Evolutionary conservation across 2,888 invertebrate genomes (phyloP), one percentile per base, ranked within the genome.

Genomic region (Augochlorella aurata): DNA sequence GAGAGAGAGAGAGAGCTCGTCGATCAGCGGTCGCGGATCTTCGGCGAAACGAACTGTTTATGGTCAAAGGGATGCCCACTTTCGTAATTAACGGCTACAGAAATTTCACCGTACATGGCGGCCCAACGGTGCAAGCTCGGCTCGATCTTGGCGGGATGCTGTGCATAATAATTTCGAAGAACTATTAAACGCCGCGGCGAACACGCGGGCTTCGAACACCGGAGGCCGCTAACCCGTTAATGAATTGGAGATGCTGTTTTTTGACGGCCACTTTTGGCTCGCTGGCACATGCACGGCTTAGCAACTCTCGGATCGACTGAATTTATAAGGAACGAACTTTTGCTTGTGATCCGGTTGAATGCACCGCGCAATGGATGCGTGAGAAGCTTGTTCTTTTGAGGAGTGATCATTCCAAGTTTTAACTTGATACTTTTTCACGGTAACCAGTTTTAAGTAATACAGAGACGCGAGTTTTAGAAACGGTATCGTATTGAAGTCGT

Each of bases 51-150:
- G 50, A 44, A 61, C 75, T 21, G 72, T 24, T 21, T 47, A 49
- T 24, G 67, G 67, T 47, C 67, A 68, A 68, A 68, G 47, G 49
- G 21, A 68, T 18, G 21, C n/a, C 38, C 63, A 38, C 63, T 63
- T 63, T 63, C 38, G 63, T 44, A 63, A 63, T 63, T 63, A 63
- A 18, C 38, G 18, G 44, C 29, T 14, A 63, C 38, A 44, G 38
- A 63, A 63, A 63, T 38, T 16, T 38, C 38, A 68, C 45, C 38
- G 63, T 44, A 63, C 38, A 38, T 10, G 44, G 18, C 10, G n/a
- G 18, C 18, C 16, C 5, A 7, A 18, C 50, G 50, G 18, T 50
- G 38, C 38, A 38, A 14, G 18, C 61, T 63, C 44, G 63, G 9
- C 38, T 44, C 38, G 63, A 7, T 38, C 10, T 4, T 2, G 16